Evolutionary conservation across 1,140 invertebrate genomes (phyloP), one percentile per base, ranked within the genome.

Genomic region (Diabrotica virgifera): DNA sequence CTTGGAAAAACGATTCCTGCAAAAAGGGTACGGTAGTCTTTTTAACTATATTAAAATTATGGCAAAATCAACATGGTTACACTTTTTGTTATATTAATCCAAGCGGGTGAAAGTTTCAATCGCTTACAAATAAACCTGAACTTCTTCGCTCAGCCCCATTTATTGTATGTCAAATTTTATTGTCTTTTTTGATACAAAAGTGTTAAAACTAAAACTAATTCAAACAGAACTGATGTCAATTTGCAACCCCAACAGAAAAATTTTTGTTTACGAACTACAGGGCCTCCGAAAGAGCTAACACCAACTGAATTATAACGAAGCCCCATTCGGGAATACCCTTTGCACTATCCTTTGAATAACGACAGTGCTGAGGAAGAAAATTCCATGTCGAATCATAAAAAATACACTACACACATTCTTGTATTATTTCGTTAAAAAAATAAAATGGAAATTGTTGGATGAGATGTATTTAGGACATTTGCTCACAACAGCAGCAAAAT

Each of bases 351-450:
- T 55, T n/a, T 24, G 51, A 12, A 12, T 24, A 12, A 36, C 6
- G 53, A 55, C 53, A 55, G 53, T 36, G 53, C 53, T 5, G 53
- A 55, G 53, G 53, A 55, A 36, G 53, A 55, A 55, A 24, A 24
- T 24, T 55, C 24, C 13, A 55, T 35, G 13, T 55, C 24, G 53
- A 55, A 55, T 55, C 13, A 36, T 55, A 55, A 55, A 55, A 46
- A 55, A 55, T 55, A 55, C 53, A 55, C 53, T 55, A 55, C 53
- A 55, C 53, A 55, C 53, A 11, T 55, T 55, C 35, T 55, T 54
- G 9, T 54, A 24, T 35, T 14, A 55, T 11, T 36, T 55, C 12
- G 24, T 24, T 9, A 55, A 24, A 24, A 55, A 55, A 55, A 14
- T 14, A 55, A 55, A 24, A 36, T 24, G 10, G 6, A 12, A 14